Conservation (phyloP, 2,797 vertebrate genomes). For the Notamacropus eugenii region DNA sequence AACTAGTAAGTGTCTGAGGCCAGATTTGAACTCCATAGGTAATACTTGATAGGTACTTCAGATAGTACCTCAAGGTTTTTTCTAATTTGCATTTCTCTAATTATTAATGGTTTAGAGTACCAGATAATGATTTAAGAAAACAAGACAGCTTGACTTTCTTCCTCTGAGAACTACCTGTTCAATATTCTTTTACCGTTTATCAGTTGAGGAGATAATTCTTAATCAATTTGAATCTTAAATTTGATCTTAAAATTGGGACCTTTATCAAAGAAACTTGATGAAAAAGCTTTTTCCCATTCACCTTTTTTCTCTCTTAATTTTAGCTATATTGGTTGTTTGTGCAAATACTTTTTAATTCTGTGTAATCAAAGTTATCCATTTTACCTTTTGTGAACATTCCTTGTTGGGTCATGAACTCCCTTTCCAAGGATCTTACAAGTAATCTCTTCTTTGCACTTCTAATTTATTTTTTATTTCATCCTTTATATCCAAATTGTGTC, state of each 20-base stretch:
- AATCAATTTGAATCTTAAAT: background rate
- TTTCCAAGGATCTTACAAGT: background rate
- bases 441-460: background rate
- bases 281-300: background rate
- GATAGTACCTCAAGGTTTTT: background rate
- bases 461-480: background rate
- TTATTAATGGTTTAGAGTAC: background rate
- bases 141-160: background rate
- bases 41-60: background rate
- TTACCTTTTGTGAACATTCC: background rate
- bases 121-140: background rate
- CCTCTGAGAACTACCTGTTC: background rate
- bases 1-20: background rate
- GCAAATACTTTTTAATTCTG: background rate
- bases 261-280: background rate
- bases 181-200: background rate
- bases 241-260: background rate
- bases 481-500: background rate
- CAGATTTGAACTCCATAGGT: background rate
- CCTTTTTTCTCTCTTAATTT: background rate
- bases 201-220: background rate
- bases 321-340: background rate
- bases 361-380: background rate
- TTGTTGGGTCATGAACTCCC: background rate
- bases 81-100: background rate